These are phyloP conservation scores for Notodonta ziczac DNA, from an alignment of 2,888 invertebrate genomes.

Conservation along the genomic window DNA sequence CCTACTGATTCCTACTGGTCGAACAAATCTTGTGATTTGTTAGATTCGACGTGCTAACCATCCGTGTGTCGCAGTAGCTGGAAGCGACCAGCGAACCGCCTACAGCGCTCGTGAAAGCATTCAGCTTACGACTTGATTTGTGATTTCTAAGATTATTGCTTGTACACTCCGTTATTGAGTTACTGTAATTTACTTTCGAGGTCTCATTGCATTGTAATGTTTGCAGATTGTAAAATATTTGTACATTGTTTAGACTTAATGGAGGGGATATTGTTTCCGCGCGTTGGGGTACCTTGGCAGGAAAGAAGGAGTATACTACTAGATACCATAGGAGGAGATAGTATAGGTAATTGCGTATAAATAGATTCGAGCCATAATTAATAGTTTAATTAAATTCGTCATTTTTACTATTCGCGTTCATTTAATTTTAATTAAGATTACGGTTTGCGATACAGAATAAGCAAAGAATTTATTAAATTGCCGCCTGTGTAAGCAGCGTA, in stretches of 20 bases:
- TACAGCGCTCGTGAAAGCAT: slow-evolving; percentile 77
- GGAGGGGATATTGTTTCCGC: neutral
- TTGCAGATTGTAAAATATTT: slow-evolving; percentile 30
- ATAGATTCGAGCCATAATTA: too few relatives aligned
- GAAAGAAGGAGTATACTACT: too few relatives aligned
- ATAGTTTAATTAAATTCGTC: too few relatives aligned
- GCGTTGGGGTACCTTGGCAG: neutral
- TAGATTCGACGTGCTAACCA: slow-evolving; percentile 19
- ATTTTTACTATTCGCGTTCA: too few relatives aligned
- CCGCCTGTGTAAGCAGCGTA: too few relatives aligned
- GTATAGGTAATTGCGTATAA: too few relatives aligned
- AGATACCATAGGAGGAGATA: too few relatives aligned
- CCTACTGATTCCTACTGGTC: too few relatives aligned
- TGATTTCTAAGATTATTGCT: slow-evolving; percentile 79
- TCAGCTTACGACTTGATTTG: slow-evolving; percentile 81
- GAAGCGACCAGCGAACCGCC: slow-evolving; percentile 76
- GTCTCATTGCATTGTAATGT: slow-evolving; percentile 49
- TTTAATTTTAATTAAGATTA: too few relatives aligned
- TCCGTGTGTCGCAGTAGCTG: slow-evolving; percentile 63
- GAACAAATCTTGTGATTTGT: too few relatives aligned
- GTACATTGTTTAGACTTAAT: slow-evolving; percentile 4
- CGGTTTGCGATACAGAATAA: too few relatives aligned
- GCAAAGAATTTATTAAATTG: too few relatives aligned
- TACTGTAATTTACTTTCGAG: slow-evolving; percentile 68
- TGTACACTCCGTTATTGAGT: slow-evolving; percentile 66